Evolutionary conservation across 1,140 invertebrate genomes (phyloP).

Genomic region (Drosophila kohkoa): DNA sequence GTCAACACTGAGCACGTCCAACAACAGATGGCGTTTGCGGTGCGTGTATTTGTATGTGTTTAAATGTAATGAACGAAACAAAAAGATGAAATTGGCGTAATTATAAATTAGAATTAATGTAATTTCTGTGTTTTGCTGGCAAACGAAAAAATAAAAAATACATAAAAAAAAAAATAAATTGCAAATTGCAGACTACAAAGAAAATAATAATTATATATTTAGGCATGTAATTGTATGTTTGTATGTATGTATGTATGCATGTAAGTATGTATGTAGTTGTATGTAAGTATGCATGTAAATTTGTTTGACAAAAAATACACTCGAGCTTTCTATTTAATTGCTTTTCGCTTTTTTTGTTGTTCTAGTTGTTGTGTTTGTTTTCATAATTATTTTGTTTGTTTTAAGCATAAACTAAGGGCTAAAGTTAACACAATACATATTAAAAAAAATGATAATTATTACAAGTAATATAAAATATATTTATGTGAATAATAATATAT

Average conservation of each 20-base stretch:
- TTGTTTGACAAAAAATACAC: slow-evolving; percentile 83
- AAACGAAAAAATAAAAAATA: slow-evolving; percentile 8
- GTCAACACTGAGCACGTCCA: not conserved
- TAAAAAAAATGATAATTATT: slow-evolving; percentile 59
- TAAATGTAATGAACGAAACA: not conserved
- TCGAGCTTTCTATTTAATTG: slow-evolving; percentile 47
- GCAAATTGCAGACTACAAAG: slow-evolving; percentile 17
- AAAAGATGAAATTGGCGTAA: not conserved
- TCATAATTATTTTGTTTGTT: slow-evolving; percentile 23
- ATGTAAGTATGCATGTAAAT: slow-evolving; percentile 63
- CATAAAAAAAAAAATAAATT: slow-evolving; percentile 1
- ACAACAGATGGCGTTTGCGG: not conserved
- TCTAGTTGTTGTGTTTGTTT: slow-evolving; percentile 29
- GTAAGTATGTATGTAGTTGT: slow-evolving; percentile 28
- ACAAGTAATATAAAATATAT: slow-evolving; percentile 45
- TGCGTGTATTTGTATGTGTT: not conserved
- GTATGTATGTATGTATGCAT: slow-evolving; percentile 1
- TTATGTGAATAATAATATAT: slow-evolving; percentile 57
- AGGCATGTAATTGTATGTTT: slow-evolving; percentile 22
- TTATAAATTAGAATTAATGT: not conserved
- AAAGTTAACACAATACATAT: slow-evolving; percentile 60
- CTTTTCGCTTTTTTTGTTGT: slow-evolving; percentile 17
- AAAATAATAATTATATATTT: slow-evolving; percentile 26
- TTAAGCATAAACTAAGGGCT: slow-evolving; percentile 54
- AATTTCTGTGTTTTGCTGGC: not conserved